Conservation (phyloP, 2,113 vertebrate genomes). For the Bubo scandiacus region DNA sequence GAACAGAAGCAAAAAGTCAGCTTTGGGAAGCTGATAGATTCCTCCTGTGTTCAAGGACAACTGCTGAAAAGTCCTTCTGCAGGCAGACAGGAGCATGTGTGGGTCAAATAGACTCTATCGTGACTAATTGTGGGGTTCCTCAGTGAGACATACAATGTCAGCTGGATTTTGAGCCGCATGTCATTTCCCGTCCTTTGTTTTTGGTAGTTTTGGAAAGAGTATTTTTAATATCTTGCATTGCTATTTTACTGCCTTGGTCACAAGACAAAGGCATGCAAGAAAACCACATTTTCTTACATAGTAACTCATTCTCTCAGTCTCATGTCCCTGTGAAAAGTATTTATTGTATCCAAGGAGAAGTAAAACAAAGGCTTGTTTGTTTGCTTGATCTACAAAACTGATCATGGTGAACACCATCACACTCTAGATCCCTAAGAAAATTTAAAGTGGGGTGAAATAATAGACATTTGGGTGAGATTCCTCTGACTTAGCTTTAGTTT, state of each 20-base stretch:
- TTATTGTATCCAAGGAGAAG: neutral
- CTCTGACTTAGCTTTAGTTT: neutral
- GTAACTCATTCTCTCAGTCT: neutral
- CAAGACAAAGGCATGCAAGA: neutral
- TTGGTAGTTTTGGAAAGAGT: neutral
- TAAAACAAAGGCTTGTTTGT: neutral
- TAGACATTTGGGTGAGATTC: neutral
- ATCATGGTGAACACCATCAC: neutral
- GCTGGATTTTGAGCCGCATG: neutral
- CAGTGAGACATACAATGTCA: neutral
- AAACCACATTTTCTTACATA: conserved; percentile 11
- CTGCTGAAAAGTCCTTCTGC: neutral
- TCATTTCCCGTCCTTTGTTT: neutral
- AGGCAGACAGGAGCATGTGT: neutral
- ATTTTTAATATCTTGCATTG: neutral
- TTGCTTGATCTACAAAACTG: neutral
- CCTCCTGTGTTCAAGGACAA: neutral
- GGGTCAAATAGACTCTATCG: neutral
- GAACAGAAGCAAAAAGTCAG: neutral
- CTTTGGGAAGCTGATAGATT: neutral
- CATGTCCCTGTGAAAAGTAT: neutral
- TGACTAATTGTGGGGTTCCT: neutral
- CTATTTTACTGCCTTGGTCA: conserved; percentile 4
- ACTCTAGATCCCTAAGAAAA: neutral
- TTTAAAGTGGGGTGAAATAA: neutral